phyloP scores from a whole-genome alignment of 2,888 invertebrate genomes.

The Tenthredo notha region DNA sequence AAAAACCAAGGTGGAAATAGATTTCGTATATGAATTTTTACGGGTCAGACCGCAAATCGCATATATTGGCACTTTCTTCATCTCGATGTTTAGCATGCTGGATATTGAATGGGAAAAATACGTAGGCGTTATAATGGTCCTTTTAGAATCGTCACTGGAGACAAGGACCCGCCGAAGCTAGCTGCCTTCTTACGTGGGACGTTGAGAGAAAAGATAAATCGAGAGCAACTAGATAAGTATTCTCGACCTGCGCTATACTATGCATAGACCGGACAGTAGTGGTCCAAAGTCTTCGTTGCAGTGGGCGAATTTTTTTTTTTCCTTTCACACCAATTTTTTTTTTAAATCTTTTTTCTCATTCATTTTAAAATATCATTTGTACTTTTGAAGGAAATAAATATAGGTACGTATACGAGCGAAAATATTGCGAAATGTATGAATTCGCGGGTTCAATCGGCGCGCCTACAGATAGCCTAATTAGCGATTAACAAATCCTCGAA shows the following conservation, averaged over 20 bases:
- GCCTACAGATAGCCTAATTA: constrained; percentile 23
- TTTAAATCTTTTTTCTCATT: background rate
- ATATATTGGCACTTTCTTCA: background rate
- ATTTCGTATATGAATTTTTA: background rate
- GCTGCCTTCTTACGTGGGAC: constrained; percentile 17
- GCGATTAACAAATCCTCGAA: constrained; percentile 25
- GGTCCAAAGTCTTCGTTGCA: background rate
- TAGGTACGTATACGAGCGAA: background rate
- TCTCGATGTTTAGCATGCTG: background rate
- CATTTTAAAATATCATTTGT: background rate
- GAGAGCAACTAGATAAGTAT: constrained; percentile 19
- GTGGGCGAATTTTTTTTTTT: constrained; percentile 6
- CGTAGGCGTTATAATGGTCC: constrained; percentile 7
- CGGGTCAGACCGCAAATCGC: background rate
- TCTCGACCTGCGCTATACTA: background rate
- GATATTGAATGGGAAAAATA: background rate
- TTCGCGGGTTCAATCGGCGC: background rate
- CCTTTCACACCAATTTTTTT: background rate
- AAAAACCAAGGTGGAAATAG: background rate
- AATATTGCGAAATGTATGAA: background rate
- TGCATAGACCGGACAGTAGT: background rate
- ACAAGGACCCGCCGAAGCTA: background rate
- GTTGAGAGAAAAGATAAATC: constrained; percentile 7
- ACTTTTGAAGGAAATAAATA: background rate
- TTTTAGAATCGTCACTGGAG: constrained; percentile 1